phyloP scores from a whole-genome alignment of 2,797 vertebrate genomes.

The Bradypodion pumilum region DNA sequence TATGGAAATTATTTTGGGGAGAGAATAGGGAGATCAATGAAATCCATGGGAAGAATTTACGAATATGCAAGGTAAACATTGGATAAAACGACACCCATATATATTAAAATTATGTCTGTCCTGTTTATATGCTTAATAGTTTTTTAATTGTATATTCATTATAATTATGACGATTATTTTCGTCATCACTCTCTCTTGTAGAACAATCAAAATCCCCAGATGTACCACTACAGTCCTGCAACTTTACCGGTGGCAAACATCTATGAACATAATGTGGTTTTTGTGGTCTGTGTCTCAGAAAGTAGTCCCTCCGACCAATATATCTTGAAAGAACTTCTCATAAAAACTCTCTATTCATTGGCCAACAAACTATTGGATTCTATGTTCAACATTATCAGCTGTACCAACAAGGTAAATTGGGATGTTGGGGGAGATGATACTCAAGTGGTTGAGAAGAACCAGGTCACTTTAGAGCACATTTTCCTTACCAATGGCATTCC shows the following conservation, averaged over 20 bases:
- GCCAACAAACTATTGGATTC: background rate
- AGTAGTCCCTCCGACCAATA: constrained; percentile 17
- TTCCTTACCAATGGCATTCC: background rate
- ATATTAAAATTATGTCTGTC: background rate
- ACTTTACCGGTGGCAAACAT: background rate
- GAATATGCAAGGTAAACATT: background rate
- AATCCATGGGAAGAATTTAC: background rate
- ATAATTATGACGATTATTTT: background rate
- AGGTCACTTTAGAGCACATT: background rate
- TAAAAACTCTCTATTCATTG: constrained; percentile 17
- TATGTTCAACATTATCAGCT: constrained; percentile 29
- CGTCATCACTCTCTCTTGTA: background rate
- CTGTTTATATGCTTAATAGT: background rate
- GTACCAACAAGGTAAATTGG: constrained; percentile 38
- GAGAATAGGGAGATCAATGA: background rate
- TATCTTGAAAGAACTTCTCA: constrained; percentile 12
- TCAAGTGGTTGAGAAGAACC: background rate
- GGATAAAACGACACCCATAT: background rate
- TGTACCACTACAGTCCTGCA: background rate
- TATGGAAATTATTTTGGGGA: background rate
- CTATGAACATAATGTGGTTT: background rate
- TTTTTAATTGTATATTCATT: background rate
- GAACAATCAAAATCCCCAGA: background rate
- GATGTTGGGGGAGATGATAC: no score
- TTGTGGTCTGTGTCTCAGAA: constrained; percentile 40